Conservation (phyloP, 2,797 vertebrate species). For the Phataginus tricuspis region DNA sequence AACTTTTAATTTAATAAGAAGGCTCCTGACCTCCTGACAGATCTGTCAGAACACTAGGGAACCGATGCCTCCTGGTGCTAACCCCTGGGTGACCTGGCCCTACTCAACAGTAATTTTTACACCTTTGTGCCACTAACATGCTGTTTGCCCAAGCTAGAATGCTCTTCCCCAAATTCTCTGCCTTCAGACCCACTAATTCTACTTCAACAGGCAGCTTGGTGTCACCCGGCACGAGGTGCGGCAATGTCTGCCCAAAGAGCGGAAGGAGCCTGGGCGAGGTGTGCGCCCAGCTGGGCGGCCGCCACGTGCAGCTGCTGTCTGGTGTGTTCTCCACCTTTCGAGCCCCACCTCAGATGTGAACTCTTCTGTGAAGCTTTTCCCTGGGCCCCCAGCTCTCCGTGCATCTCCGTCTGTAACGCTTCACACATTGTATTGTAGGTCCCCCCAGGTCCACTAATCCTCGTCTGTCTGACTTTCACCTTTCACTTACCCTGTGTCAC, state of each 20-base stretch:
- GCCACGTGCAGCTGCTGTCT: too few relatives aligned
- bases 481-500: not conserved
- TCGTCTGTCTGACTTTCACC: not conserved
- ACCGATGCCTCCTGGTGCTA: not conserved
- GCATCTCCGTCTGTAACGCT: not conserved
- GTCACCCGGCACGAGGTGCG: not conserved
- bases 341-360: not conserved
- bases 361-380: not conserved
- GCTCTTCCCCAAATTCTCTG: not conserved
- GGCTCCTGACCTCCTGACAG: slow-evolving; percentile 23
- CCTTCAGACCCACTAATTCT: not conserved
- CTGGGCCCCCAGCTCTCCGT: not conserved
- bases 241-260: not conserved
- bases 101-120: not conserved
- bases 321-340: not conserved
- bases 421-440: not conserved
- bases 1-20: slow-evolving; percentile 61
- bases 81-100: not conserved
- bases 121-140: not conserved
- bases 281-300: not conserved
- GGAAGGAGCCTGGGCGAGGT: not conserved
- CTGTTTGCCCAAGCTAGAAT: not conserved
- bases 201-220: not conserved
- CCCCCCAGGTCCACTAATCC: not conserved
- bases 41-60: not conserved